Evolutionary conservation across 2,113 vertebrate genomes (phyloP), one percentile per base, ranked within the genome.

Genomic region (Oryzias javanicus): DNA sequence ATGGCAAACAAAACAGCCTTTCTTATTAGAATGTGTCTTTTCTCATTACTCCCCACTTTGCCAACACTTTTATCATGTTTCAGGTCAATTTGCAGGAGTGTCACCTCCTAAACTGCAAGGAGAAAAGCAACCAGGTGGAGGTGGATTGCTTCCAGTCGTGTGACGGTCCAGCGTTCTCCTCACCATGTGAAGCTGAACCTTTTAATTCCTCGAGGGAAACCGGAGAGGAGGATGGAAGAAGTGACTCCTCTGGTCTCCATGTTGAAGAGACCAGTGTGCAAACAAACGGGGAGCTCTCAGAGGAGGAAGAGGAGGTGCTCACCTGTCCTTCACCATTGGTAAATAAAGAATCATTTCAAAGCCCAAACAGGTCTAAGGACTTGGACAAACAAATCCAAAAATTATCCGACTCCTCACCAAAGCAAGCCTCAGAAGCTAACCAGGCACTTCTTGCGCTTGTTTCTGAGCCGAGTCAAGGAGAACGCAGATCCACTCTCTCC

Each of bases 251-350:
- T 3, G 0, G 73, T 55, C 79, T 60, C 49, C 29, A 0, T 63
- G 88, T 72, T 0, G 92, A 93, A 76, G 92, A 93, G 55, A 83
- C 84, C 0, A 95, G 93, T 67, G 80, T 81, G 1, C 68, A 94
- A 64, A 94, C 84, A 27, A 96, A 93, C 0, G 76, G 85, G 16
- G 95, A 94, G 60, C 90, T 94, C 5, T 93, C 94, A 0, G 93
- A 94, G 24, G 91, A 92, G 16, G 89, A 91, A 0, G 89, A 90
- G 19, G 86, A 87, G n/a, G 41, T 64, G 1, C 41, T 81, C 0
- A 84, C 86, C 51, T 89, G 85, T 5, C 64, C 90, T n/a, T 92
- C 84, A 1, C 91, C 91, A 0, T 78, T 77, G 14, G 56, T 70
- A 6, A 67, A 77, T 14, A 93, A 93, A 59, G 88, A 92, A 0